Conservation (phyloP, 2,888 invertebrate species). For the Athetis lepigone region DNA sequence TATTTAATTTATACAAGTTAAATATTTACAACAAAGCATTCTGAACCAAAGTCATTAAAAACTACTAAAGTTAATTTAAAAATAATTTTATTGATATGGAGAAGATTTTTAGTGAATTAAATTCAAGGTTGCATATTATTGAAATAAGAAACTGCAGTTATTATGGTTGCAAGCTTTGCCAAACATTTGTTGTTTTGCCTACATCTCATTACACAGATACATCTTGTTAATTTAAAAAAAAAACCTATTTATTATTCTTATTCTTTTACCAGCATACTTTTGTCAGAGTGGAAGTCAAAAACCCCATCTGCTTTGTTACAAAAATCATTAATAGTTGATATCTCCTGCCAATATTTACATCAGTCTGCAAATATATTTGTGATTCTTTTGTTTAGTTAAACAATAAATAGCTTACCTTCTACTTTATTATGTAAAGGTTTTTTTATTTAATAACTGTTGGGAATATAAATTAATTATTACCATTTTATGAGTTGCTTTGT, state of each 20-base stretch:
- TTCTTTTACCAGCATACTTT: background rate
- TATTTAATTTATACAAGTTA: background rate
- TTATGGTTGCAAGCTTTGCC: conserved; percentile 36
- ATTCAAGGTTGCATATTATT: conserved; percentile 34
- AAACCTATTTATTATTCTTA: too few relatives aligned
- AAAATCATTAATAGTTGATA: too few relatives aligned
- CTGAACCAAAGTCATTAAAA: background rate
- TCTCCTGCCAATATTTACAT: too few relatives aligned
- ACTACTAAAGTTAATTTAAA: background rate
- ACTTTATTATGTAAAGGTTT: background rate
- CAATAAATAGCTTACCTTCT: too few relatives aligned
- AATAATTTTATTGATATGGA: background rate
- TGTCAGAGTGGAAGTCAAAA: background rate
- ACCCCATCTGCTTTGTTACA: too few relatives aligned
- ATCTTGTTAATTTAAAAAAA: background rate
- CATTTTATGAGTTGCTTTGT: conserved; percentile 44
- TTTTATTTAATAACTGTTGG: background rate
- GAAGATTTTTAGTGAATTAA: conserved; percentile 11
- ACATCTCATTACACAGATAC: background rate
- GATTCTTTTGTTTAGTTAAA: too few relatives aligned
- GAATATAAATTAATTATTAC: background rate
- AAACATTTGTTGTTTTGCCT: conserved; percentile 30
- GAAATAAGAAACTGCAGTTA: conserved; percentile 14
- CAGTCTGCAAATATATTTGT: too few relatives aligned
- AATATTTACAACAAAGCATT: too few relatives aligned